Base-by-base conservation (phyloP, 35 echinoderm and acorn worm species). In the Ptychodera flava region DNA sequence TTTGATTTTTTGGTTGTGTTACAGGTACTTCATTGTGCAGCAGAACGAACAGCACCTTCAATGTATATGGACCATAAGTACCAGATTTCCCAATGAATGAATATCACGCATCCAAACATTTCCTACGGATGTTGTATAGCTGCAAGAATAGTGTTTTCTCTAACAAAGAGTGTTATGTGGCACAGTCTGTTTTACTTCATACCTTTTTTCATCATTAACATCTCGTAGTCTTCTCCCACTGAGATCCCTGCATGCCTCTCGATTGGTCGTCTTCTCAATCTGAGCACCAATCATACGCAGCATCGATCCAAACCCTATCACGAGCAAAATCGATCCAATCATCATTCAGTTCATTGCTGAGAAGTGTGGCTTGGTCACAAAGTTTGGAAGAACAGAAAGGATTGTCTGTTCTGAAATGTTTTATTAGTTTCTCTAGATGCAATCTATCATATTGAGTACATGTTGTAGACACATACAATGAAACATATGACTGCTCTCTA, bases 171-270 rank as follows among this genome's bases (percentile, higher is more conserved):
- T n/a, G n/a, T n/a, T n/a, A n/a, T n/a, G n/a, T n/a, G n/a, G n/a
- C n/a, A n/a, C n/a, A n/a, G n/a, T n/a, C n/a, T n/a, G n/a, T n/a
- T n/a, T n/a, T n/a, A n/a, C n/a, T n/a, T n/a, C n/a, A n/a, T n/a
- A 97, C 95, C 93, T 97, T 83, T 97, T 97, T 90, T 97, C 95
- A 92, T 97, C 93, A 77, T 97, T 97, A 32, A 97, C 92, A 88
- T 97, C 95, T 79, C 95, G 89, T 90, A 97, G 93, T 35, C 95
- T 78, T 77, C 95, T 89, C 29, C 95, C 95, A 94, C 95, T 97
- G 0, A 97, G 82, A 80, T 97, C 95, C 16, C 95, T 37, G 78
- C 95, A 97, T 31, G 95, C 95, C 34, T 97, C 95, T 28, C 89
- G 86, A 78, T 97, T 97, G 37, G 95, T 97, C 28, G 95, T 97